Base-by-base conservation (phyloP, 2,113 vertebrate genomes). In the Gymnorhina tibicen region DNA sequence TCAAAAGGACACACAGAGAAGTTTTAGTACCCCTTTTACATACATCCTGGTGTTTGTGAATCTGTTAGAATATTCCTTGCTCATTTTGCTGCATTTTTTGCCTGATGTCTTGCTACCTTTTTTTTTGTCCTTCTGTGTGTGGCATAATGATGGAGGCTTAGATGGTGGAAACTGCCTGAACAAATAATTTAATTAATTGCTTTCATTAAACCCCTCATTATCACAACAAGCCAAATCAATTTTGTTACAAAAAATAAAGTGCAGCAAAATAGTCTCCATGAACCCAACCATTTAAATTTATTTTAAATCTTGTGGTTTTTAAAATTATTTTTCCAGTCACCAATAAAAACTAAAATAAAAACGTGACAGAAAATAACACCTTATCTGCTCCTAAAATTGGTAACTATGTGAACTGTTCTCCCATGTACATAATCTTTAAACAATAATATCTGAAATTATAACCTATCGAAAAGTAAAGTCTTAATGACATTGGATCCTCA, bases 121-220 rank as follows among this genome's bases (percentile, higher is more conserved):
- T 46, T 44, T 37, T 46, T 39, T 16, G 14, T 3, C 22, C 11
- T 32, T 20, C 7, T 35, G 28, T 28, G 22, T 3, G 8, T 0
- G 5, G 33, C 44, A 9, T 75, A 87, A 87, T 26, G 53, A 75
- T 39, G 58, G 42, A 86, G n/a, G 77, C 66, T 87, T 84, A 84
- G 68, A 53, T 14, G 37, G 69, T 82, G 44, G 74, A 95, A 93
- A 66, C 76, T 96, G 85, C 70, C 82, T 75, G 89, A 95, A 49
- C 75, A 94, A 89, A 60, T 85, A 42, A 91, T 93, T 97, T 95
- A 94, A 97, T 97, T 94, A 97, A 93, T 83, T 95, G 69, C 53
- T 95, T 97, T 95, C 76, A 92, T 95, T 96, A 97, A 93, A 91
- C 50, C 41, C 77, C 87, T 91, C 74, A 91, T 95, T 96, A 95